A percentile compares a stretch with the other conserved stretches of the same genome.
Evolutionary conservation across 1,140 invertebrate genomes (phyloP).

Genomic region (Diachasmimorpha longicaudata): DNA sequence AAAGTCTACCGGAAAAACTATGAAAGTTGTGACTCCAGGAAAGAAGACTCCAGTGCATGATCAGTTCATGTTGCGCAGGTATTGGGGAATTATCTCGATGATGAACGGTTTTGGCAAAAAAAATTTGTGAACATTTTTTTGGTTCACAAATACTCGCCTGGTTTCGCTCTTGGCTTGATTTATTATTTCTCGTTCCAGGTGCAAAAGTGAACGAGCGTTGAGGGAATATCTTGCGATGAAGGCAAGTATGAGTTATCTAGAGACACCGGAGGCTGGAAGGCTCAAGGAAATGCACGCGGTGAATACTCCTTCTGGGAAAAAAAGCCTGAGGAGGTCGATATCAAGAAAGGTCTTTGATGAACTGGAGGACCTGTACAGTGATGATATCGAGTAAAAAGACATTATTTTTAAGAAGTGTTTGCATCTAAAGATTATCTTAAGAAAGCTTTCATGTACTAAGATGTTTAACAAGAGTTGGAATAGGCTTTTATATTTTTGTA

Average conservation of each 20-base stretch:
- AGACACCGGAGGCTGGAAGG: conserved; percentile 14
- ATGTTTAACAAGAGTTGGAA: too few species aligned
- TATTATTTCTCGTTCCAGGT: background rate
- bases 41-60: background rate
- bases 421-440: too few species aligned
- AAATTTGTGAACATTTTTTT: too few species aligned
- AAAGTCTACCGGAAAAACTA: background rate
- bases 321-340: background rate
- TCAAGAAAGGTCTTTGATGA: conserved; percentile 18
- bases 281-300: background rate
- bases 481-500: too few species aligned
- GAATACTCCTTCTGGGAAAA: background rate
- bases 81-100: too few species aligned
- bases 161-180: too few species aligned
- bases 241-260: conserved; percentile 16
- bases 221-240: conserved; percentile 20
- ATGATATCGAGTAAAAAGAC: background rate
- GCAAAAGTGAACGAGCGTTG: conserved; percentile 3
- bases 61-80: background rate
- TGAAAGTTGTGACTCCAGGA: background rate
- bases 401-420: too few species aligned
- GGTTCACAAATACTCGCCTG: too few species aligned
- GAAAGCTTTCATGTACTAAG: too few species aligned
- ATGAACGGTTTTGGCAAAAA: too few species aligned
- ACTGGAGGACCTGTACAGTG: conserved; percentile 14